Evolutionary conservation across 1,140 invertebrate species (phyloP).

Genomic region (Cylas formicarius): DNA sequence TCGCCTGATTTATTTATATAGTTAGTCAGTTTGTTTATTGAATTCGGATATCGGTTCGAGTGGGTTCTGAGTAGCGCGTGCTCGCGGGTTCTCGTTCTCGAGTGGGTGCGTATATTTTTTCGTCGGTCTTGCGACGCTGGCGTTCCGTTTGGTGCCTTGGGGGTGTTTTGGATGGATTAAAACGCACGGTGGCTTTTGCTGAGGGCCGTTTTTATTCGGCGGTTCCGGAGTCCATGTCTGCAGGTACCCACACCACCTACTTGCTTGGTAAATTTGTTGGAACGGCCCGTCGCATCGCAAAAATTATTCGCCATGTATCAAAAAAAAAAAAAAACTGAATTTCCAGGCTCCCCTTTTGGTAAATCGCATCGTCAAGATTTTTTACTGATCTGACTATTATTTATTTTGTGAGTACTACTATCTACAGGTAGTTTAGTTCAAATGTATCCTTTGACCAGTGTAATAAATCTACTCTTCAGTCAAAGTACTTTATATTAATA

Average conservation of each 20-base stretch:
- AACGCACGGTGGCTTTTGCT: slow-evolving; percentile 8
- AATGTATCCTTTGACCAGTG: too few species aligned
- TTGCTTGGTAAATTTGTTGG: too few species aligned
- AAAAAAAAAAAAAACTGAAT: too few species aligned
- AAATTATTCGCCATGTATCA: too few species aligned
- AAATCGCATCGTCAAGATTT: too few species aligned
- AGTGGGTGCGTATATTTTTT: slow-evolving; percentile 24
- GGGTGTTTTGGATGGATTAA: slow-evolving; percentile 23
- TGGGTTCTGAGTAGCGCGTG: slow-evolving; percentile 27
- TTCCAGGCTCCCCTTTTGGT: too few species aligned
- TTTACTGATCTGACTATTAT: too few species aligned
- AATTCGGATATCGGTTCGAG: slow-evolving; percentile 41
- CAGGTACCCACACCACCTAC: slow-evolving; percentile 25
- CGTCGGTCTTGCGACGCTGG: slow-evolving; percentile 3
- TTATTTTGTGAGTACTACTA: too few species aligned
- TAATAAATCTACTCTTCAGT: too few species aligned
- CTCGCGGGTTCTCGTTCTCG: slow-evolving; percentile 21
- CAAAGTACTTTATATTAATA: too few species aligned
- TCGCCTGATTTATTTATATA: slow-evolving; percentile 46
- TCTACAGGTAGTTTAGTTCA: too few species aligned
- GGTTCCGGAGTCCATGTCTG: slow-evolving; percentile 42
- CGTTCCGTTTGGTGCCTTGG: slow-evolving; percentile 10
- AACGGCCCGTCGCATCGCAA: too few species aligned
- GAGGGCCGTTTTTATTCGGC: slow-evolving; percentile 18
- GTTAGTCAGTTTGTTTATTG: slow-evolving; percentile 46